A percentile compares a stretch with the other conserved stretches of the same genome.
Evolutionary conservation across 2,888 invertebrate species (phyloP).

Genomic region (Meghimatium bilineatum): DNA sequence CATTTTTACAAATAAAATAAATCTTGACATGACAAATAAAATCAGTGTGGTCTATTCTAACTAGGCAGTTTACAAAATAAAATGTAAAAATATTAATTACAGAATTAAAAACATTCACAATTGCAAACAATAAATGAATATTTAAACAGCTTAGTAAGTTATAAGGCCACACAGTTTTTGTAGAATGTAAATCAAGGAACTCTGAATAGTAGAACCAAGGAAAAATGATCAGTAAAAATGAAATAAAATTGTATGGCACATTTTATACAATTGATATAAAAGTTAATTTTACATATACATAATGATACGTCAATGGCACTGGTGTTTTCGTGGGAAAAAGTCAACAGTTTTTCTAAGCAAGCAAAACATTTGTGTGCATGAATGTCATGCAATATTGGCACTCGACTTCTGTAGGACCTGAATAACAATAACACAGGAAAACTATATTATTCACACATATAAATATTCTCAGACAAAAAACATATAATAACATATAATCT

Average conservation of each 20-base stretch:
- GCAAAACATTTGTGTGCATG: background rate
- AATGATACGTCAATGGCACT: constrained; percentile 27
- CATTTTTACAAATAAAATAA: background rate
- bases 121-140: background rate
- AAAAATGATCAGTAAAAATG: background rate
- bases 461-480: too few relatives aligned
- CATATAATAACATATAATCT: too few relatives aligned
- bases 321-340: constrained; percentile 14
- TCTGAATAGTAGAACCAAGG: constrained; percentile 11
- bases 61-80: background rate
- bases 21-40: background rate
- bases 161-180: constrained; percentile 31
- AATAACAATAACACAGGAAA: background rate
- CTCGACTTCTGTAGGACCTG: background rate
- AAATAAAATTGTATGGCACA: constrained; percentile 21
- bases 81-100: background rate
- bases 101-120: constrained; percentile 5
- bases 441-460: background rate
- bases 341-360: constrained; percentile 13
- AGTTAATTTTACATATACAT: constrained; percentile 15
- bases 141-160: background rate
- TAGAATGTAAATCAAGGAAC: constrained; percentile 14
- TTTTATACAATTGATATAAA: background rate
- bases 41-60: background rate
- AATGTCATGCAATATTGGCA: background rate